phyloP scores from a whole-genome alignment of 2,888 invertebrate genomes.

The Lepetodrilus schrolli region DNA sequence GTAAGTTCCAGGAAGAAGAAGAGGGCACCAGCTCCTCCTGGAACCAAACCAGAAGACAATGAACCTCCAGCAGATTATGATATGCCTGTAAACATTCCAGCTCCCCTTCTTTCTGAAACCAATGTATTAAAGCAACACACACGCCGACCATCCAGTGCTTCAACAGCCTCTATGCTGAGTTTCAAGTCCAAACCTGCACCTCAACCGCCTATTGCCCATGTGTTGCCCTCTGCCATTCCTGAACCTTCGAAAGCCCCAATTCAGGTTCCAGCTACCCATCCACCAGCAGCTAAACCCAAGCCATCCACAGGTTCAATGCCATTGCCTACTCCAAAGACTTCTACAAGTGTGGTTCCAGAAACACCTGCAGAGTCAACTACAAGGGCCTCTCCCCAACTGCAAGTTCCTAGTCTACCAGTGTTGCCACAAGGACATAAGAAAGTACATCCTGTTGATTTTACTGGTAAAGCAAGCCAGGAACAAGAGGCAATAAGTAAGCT shows the following conservation, averaged over 20 bases:
- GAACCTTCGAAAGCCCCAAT: constrained; percentile 18
- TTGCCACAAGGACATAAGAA: too few species aligned
- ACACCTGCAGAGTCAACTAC: not conserved
- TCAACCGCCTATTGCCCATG: constrained; percentile 1
- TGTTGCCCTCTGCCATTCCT: constrained; percentile 11
- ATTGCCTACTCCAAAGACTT: constrained; percentile 37
- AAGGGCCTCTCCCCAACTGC: not conserved
- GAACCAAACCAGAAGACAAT: not conserved
- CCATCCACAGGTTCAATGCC: not conserved
- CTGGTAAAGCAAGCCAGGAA: constrained; percentile 31
- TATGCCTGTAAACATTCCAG: constrained; percentile 44
- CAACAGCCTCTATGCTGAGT: not conserved
- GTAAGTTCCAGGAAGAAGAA: constrained; percentile 62
- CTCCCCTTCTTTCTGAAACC: not conserved
- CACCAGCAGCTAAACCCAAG: not conserved
- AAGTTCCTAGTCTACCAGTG: too few species aligned
- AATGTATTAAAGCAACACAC: not conserved
- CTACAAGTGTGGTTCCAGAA: not conserved
- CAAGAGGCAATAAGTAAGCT: constrained; percentile 39
- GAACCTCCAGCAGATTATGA: constrained; percentile 65
- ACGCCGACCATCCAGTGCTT: not conserved
- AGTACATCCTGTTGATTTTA: too few species aligned
- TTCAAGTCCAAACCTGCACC: not conserved
- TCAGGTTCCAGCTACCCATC: not conserved
- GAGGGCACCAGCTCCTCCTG: constrained; percentile 61